phyloP scores from a whole-genome alignment of 2,888 invertebrate species.

The Apomyelois bistriatella region DNA sequence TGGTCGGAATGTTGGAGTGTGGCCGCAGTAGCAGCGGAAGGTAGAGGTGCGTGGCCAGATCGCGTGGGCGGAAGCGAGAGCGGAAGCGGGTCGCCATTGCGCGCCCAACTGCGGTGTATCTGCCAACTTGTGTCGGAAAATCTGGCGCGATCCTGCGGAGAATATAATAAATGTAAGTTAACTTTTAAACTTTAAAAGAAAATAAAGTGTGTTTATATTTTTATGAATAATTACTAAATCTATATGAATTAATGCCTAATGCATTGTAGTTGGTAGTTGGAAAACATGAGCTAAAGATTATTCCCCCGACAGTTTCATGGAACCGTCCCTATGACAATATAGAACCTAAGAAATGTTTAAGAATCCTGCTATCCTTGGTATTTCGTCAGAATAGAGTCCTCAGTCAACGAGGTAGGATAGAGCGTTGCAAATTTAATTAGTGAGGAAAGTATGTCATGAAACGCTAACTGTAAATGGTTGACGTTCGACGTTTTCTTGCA shows the following conservation, averaged over 20 bases:
- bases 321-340: too few relatives aligned
- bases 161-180: slow-evolving; percentile 18
- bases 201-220: too few relatives aligned
- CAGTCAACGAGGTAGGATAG: neutral
- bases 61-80: slow-evolving; percentile 58
- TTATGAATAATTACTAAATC: too few relatives aligned
- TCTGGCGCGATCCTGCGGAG: slow-evolving; percentile 81
- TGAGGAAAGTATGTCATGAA: slow-evolving; percentile 32
- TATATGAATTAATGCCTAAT: too few relatives aligned
- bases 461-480: slow-evolving; percentile 32
- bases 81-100: slow-evolving; percentile 68
- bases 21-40: slow-evolving; percentile 37
- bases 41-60: slow-evolving; percentile 39
- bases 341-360: neutral
- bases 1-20: slow-evolving; percentile 49
- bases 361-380: neutral
- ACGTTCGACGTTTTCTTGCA: slow-evolving; percentile 10
- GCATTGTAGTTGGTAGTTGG: too few relatives aligned
- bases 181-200: too few relatives aligned
- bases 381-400: neutral
- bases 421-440: slow-evolving; percentile 25
- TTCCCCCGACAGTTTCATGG: too few relatives aligned
- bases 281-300: too few relatives aligned
- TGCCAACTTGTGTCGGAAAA: slow-evolving; percentile 88
- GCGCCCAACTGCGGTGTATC: slow-evolving; percentile 84